Evolutionary conservation across 1,140 invertebrate species (phyloP).

Genomic region (Zophobas atratus): DNA sequence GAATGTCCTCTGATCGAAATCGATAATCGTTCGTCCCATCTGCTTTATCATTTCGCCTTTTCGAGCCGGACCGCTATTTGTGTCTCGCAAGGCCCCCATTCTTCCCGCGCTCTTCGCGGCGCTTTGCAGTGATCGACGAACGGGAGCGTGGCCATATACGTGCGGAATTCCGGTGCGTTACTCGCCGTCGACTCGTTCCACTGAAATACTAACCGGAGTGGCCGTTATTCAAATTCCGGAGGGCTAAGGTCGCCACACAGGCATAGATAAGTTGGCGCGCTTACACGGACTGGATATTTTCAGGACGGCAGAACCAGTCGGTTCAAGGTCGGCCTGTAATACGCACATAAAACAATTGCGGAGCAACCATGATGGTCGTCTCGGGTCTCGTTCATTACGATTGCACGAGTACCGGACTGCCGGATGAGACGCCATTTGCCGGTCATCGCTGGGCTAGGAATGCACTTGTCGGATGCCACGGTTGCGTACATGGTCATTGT

Average conservation of each 20-base stretch:
- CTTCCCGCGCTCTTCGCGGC: not conserved
- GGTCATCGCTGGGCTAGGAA: slow-evolving; percentile 52
- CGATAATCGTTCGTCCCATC: too few relatives aligned
- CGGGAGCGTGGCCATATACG: slow-evolving; percentile 3
- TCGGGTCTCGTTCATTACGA: slow-evolving; percentile 32
- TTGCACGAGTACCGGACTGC: slow-evolving; percentile 4
- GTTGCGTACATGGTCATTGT: slow-evolving; percentile 31
- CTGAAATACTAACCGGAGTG: slow-evolving; percentile 34
- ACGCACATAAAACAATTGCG: slow-evolving; percentile 48
- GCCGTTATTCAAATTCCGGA: slow-evolving; percentile 40
- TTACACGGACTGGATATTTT: slow-evolving; percentile 3
- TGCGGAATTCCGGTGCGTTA: slow-evolving; percentile 36
- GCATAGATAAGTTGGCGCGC: slow-evolving; percentile 4
- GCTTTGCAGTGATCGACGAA: not conserved
- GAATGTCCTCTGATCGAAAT: too few relatives aligned
- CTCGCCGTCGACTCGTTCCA: slow-evolving; percentile 11
- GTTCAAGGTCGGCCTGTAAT: slow-evolving; percentile 47
- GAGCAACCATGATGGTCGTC: slow-evolving; percentile 25
- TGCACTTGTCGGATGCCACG: slow-evolving; percentile 34
- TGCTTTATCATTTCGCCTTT: too few relatives aligned
- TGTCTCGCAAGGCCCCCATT: too few relatives aligned
- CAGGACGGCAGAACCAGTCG: slow-evolving; percentile 35
- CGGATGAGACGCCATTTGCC: slow-evolving; percentile 46
- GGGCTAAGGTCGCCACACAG: slow-evolving; percentile 37
- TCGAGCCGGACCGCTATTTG: too few relatives aligned